Conservation (phyloP, 92 coral and sea anemone genomes). For the Porites evermanni region DNA sequence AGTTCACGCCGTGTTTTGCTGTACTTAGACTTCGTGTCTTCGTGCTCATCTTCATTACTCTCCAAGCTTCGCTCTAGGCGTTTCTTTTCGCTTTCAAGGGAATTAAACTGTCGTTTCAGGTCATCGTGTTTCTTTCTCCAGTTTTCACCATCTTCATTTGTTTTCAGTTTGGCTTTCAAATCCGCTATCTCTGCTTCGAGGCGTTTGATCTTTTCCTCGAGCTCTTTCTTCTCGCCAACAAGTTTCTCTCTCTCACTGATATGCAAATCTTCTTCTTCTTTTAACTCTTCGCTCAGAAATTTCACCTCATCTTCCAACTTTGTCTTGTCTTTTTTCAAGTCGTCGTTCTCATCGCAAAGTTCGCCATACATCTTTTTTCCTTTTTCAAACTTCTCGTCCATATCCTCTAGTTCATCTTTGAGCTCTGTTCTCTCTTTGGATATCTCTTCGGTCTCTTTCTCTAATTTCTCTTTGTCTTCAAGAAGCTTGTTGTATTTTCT, state of each 20-base stretch:
- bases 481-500: slow-evolving; percentile 11
- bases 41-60: slow-evolving; percentile 69
- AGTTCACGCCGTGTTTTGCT: slow-evolving; percentile 60
- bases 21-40: slow-evolving; percentile 59
- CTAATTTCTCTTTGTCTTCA: slow-evolving; percentile 27
- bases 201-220: slow-evolving; percentile 68
- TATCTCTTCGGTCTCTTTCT: slow-evolving; percentile 35
- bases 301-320: slow-evolving; percentile 78
- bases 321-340: slow-evolving; percentile 63
- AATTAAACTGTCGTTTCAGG: slow-evolving; percentile 57
- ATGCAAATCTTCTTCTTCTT: slow-evolving; percentile 66
- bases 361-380: slow-evolving; percentile 65
- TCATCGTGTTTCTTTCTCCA: slow-evolving; percentile 69
- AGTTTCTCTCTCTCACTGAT: slow-evolving; percentile 68
- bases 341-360: slow-evolving; percentile 74
- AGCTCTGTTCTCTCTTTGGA: slow-evolving; percentile 52
- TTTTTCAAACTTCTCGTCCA: slow-evolving; percentile 60
- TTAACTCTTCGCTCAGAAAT: slow-evolving; percentile 66
- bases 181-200: slow-evolving; percentile 76
- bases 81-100: slow-evolving; percentile 73
- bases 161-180: slow-evolving; percentile 68
- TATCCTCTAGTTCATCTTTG: slow-evolving; percentile 55
- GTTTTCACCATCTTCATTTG: slow-evolving; percentile 68
- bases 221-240: slow-evolving; percentile 55
- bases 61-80: slow-evolving; percentile 63